Percentiles rank a stretch among this genome's conserved stretches.
Conservation (phyloP, 2,888 invertebrate genomes). For the Epinotia demarniana region DNA sequence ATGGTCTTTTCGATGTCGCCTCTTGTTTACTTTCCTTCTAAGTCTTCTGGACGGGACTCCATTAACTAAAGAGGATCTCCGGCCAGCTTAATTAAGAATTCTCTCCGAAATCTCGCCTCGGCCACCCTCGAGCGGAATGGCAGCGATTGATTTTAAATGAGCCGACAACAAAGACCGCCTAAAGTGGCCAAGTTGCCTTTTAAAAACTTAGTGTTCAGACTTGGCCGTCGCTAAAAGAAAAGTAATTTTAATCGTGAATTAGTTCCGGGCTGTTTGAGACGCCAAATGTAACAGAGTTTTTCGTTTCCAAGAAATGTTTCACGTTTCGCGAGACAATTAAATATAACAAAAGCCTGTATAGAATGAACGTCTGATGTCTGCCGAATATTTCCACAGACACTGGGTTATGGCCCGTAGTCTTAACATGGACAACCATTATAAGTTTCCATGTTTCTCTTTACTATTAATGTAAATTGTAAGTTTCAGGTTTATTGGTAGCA, state of each 20-base stretch:
- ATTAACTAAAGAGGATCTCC: slow-evolving; percentile 80
- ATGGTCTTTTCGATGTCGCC: slow-evolving; percentile 66
- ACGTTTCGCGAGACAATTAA: slow-evolving; percentile 20
- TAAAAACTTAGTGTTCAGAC: slow-evolving; percentile 69
- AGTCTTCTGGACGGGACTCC: slow-evolving; percentile 74
- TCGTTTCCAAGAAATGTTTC: slow-evolving; percentile 29
- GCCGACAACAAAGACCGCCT: slow-evolving; percentile 69
- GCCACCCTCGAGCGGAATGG: slow-evolving; percentile 72
- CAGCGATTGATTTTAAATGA: slow-evolving; percentile 83
- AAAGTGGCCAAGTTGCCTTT: slow-evolving; percentile 64
- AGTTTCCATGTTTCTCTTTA: background rate
- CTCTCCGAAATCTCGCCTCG: slow-evolving; percentile 78
- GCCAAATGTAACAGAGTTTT: slow-evolving; percentile 42
- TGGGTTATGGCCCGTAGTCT: slow-evolving; percentile 16
- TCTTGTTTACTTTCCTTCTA: slow-evolving; percentile 72
- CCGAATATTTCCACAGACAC: slow-evolving; percentile 17
- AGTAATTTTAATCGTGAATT: slow-evolving; percentile 34
- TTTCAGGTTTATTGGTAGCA: no score
- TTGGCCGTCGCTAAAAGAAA: slow-evolving; percentile 45
- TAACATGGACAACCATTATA: background rate
- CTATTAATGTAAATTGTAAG: no score
- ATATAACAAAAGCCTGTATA: slow-evolving; percentile 14
- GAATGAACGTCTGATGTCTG: slow-evolving; percentile 19
- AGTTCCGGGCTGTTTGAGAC: slow-evolving; percentile 38
- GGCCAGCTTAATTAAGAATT: slow-evolving; percentile 82